Evolutionary conservation across 2,797 vertebrate genomes (phyloP).

Genomic region (Fistularia commersonii): DNA sequence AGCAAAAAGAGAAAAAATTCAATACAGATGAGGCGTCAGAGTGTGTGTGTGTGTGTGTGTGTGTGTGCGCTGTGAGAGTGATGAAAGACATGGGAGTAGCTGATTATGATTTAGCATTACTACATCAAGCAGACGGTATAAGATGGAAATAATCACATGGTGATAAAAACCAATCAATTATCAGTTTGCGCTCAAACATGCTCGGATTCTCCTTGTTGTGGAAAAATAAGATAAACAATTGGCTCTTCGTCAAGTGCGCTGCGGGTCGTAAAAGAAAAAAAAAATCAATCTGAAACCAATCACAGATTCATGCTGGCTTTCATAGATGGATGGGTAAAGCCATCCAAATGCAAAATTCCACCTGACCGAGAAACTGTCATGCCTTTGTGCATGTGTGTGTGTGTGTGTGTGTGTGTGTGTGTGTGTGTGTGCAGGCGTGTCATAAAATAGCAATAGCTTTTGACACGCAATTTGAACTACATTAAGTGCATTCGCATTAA

Average conservation of each 20-base stretch:
- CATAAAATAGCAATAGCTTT: too few species aligned
- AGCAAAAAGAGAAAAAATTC: too few species aligned
- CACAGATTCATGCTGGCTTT: constrained; percentile 8
- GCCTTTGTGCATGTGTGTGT: background rate
- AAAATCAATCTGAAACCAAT: constrained; percentile 53
- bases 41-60: too few species aligned
- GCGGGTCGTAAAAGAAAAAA: constrained; percentile 19
- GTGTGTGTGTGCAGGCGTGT: too few species aligned
- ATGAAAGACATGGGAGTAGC: too few species aligned
- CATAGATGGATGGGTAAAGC: constrained; percentile 5
- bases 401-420: too few species aligned
- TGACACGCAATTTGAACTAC: too few species aligned
- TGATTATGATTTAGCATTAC: constrained; percentile 37
- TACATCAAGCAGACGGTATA: constrained; percentile 25
- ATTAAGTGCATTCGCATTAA: too few species aligned
- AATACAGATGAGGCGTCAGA: too few species aligned
- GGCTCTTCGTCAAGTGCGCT: constrained; percentile 39
- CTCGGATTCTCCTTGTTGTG: constrained; percentile 18
- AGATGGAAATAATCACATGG: constrained; percentile 42
- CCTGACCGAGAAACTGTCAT: background rate
- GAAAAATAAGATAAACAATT: constrained; percentile 41
- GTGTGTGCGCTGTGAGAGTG: too few species aligned
- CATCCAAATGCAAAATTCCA: background rate
- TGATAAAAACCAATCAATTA: constrained; percentile 42
- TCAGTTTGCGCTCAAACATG: constrained; percentile 7